Percentiles rank a stretch among this genome's conserved stretches.
Conservation (phyloP, 2,888 invertebrate species). For the Chymomyza fuscimana region DNA sequence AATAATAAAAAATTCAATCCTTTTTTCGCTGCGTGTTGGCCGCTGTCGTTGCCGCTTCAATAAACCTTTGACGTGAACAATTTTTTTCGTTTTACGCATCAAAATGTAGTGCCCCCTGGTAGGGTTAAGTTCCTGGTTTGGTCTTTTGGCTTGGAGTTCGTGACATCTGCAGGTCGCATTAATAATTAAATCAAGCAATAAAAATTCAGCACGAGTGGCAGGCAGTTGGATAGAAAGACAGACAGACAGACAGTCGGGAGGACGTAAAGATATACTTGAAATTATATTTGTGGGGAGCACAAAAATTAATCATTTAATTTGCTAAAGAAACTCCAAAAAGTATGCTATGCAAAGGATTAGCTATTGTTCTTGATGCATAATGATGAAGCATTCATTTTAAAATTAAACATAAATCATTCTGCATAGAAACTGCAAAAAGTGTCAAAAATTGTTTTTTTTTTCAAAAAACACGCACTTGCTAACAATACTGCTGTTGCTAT, state of each 20-base stretch:
- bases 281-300: neutral
- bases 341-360: neutral
- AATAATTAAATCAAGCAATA: slow-evolving; percentile 75
- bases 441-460: neutral
- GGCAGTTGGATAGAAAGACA: slow-evolving; percentile 7
- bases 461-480: too few species aligned
- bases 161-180: slow-evolving; percentile 75
- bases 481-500: too few species aligned
- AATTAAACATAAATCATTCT: neutral
- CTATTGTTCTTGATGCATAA: neutral
- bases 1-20: slow-evolving; percentile 75
- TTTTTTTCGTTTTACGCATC: slow-evolving; percentile 58
- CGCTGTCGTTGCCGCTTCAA: slow-evolving; percentile 53
- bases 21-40: slow-evolving; percentile 9
- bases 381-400: neutral
- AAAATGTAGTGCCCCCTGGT: slow-evolving; percentile 61
- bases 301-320: neutral
- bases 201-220: slow-evolving; percentile 72
- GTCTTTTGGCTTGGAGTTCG: slow-evolving; percentile 45
- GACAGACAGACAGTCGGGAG: neutral
- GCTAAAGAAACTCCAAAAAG: neutral
- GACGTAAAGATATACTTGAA: too few species aligned
- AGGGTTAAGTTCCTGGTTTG: slow-evolving; percentile 54
- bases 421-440: neutral
- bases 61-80: slow-evolving; percentile 46